Conservation (phyloP, 2,113 vertebrate genomes). For the Myotis lucifugus region DNA sequence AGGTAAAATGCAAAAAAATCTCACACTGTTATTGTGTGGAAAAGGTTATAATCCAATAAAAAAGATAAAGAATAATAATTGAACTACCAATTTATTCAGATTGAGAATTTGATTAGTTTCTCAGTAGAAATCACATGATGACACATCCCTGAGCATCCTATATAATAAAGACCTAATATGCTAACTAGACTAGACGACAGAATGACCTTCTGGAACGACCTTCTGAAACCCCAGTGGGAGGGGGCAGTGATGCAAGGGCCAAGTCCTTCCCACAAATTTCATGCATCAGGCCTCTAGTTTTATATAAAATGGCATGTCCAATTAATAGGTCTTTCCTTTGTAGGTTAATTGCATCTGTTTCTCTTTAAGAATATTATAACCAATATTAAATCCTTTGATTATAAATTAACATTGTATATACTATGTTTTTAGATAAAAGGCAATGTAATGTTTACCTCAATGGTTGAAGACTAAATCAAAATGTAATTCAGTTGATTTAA, state of each 20-base stretch:
- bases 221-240: too few species aligned
- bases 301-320: background rate
- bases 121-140: background rate
- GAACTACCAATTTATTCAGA: background rate
- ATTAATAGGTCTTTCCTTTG: background rate
- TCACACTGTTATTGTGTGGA: background rate
- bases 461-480: background rate
- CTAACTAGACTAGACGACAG: too few species aligned
- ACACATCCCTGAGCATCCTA: background rate
- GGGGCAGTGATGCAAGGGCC: too few species aligned
- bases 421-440: background rate
- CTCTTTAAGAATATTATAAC: background rate
- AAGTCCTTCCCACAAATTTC: too few species aligned
- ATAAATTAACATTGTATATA: background rate
- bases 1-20: background rate
- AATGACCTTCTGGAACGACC: too few species aligned
- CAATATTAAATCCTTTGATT: background rate
- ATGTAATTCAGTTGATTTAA: background rate
- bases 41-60: background rate
- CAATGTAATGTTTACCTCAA: background rate
- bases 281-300: background rate
- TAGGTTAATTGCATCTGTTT: background rate
- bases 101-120: background rate
- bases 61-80: background rate
- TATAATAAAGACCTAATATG: background rate